Base-by-base conservation (phyloP, 2,797 vertebrate species). In the Acrossocheilus wenchowensis region DNA sequence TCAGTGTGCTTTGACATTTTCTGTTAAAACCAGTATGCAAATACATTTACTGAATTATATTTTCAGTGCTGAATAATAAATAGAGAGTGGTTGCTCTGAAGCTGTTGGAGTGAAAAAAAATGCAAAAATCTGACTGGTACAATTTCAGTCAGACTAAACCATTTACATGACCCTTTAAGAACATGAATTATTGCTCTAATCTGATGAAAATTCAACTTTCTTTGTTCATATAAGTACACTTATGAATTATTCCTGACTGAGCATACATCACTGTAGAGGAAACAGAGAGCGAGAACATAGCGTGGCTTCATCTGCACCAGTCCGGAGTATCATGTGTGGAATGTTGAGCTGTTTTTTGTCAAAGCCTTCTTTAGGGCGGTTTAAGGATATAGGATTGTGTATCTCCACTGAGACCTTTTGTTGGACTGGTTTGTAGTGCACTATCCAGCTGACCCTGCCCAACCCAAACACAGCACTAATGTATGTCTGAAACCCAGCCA, bases 341-440 rank as follows among this genome's bases (percentile, higher is more conserved):
- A 85, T 79, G 79, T 66, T 64, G 78, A 85, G 45, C 66, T 85
- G 83, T 66, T 80, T 83, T 87, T 87, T 71, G 81, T 88, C 82
- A 80, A 80, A 74, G 82, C 41, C 45, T 43, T 36, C 19, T 85
- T 78, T 77, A 43, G 23, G n/a, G 72, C 48, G 62, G 62, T 78
- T 81, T 26, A 71, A 52, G 66, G 14, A 75, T 72, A 71, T 74
- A 75, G 72, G 64, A 85, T 87, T 86, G 78, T 82, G 57, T 79
- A 78, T 82, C 69, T 81, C 45, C 54, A 75, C 54, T 68, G 45
- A 83, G 71, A 84, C 39, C 43, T 30, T 41, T 71, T 77, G 48
- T 39, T 82, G 43, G 72, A 72, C 34, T 23, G 69, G 54, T 87
- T 79, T 87, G 54, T 73, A 52, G 43, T 68, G 71, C 41, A 68